phyloP scores from a whole-genome alignment of 1,140 invertebrate species.

The Ectropis grisescens region DNA sequence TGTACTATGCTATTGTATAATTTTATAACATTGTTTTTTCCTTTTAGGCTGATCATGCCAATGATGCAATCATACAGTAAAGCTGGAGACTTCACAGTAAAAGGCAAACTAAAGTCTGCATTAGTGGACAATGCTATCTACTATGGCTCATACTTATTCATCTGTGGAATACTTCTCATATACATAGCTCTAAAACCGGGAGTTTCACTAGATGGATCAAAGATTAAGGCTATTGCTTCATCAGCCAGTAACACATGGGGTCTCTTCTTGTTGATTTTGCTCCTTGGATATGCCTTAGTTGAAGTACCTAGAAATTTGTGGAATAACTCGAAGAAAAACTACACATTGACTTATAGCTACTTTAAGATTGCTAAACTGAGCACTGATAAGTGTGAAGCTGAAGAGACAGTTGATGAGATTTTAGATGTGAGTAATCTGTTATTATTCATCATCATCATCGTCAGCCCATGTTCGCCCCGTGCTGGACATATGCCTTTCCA shows the following conservation, averaged over 20 bases:
- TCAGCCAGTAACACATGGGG: slow-evolving; percentile 99
- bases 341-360: slow-evolving; percentile 89
- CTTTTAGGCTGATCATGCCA: slow-evolving; percentile 91
- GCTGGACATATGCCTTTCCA: no score
- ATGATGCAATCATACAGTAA: slow-evolving; percentile 99
- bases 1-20: no score
- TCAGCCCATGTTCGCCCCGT: no score
- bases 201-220: slow-evolving; percentile 91
- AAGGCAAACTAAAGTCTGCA: slow-evolving; percentile 95
- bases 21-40: no score
- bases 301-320: slow-evolving; percentile 93
- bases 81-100: slow-evolving; percentile 96
- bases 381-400: slow-evolving; percentile 96
- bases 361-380: slow-evolving; percentile 98
- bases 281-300: slow-evolving; percentile 97
- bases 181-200: slow-evolving; percentile 94
- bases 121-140: slow-evolving; percentile 98
- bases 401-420: slow-evolving; percentile 95
- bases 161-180: slow-evolving; percentile 94
- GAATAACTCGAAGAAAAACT: slow-evolving; percentile 85
- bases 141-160: slow-evolving; percentile 96
- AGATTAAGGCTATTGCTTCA: slow-evolving; percentile 97
- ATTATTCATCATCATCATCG: no score
- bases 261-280: slow-evolving; percentile 92
- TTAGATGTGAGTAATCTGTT: slow-evolving; percentile 88